A percentile compares a stretch with the other conserved stretches of the same genome.
Conservation (phyloP, 2,888 invertebrate species). For the Syrista parreyssii region DNA sequence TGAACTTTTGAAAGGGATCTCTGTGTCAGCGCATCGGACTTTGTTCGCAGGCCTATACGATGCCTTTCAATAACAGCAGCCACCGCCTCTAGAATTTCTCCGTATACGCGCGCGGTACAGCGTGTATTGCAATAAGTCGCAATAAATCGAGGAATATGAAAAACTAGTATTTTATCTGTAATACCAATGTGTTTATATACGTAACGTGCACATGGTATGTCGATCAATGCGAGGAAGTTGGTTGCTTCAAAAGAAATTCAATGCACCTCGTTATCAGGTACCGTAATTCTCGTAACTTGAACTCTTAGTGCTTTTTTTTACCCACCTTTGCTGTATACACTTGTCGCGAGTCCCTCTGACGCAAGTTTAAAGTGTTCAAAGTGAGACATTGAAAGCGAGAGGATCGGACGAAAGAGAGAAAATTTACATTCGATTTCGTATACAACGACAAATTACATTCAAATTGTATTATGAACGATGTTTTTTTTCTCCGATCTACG, state of each 20-base stretch:
- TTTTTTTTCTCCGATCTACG: background rate
- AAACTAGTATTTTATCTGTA: background rate
- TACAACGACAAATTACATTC: background rate
- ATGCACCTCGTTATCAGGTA: background rate
- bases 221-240: background rate
- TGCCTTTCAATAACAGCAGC: background rate
- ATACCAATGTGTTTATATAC: background rate
- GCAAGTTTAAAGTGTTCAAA: too few relatives aligned
- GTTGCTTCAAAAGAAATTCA: background rate
- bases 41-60: background rate
- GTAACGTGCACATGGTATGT: background rate
- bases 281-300: background rate
- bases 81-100: background rate
- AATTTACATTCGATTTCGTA: background rate
- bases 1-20: background rate
- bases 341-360: too few relatives aligned
- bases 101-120: background rate
- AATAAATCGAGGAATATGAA: background rate
- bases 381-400: background rate
- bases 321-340: too few relatives aligned
- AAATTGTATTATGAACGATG: background rate
- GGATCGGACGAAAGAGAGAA: background rate
- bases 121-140: slow-evolving; percentile 2
- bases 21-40: background rate
- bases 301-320: too few relatives aligned